A percentile compares a stretch with the other conserved stretches of the same genome.
Evolutionary conservation across 2,888 invertebrate genomes (phyloP).

Genomic region (Noctua comes): DNA sequence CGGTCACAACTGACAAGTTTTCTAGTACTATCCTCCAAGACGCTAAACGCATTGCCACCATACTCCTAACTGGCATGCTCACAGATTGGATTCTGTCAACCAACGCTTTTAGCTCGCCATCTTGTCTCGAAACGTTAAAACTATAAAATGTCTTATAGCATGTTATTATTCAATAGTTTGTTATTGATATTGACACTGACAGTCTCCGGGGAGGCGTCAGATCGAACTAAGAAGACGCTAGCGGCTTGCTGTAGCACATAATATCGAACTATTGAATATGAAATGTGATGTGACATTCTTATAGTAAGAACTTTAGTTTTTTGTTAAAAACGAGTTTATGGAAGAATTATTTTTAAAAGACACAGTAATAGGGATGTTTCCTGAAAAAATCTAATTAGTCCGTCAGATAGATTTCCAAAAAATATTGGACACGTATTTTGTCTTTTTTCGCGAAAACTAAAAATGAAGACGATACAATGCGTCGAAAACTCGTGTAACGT

Average conservation of each 20-base stretch:
- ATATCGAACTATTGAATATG: conserved; percentile 41
- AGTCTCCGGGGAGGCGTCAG: conserved; percentile 33
- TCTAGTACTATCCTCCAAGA: background rate
- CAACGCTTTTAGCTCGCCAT: conserved; percentile 74
- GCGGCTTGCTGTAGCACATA: conserved; percentile 21
- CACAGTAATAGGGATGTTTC: too few relatives aligned
- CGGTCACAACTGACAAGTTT: too few relatives aligned
- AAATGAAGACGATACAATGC: too few relatives aligned
- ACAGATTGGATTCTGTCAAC: conserved; percentile 81
- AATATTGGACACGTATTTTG: too few relatives aligned
- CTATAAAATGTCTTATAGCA: conserved; percentile 66
- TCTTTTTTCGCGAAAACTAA: too few relatives aligned
- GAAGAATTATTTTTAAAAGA: background rate
- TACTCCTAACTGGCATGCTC: conserved; percentile 69
- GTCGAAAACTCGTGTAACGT: too few relatives aligned
- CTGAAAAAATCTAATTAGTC: too few relatives aligned
- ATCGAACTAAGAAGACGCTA: conserved; percentile 10
- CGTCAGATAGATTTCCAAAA: too few relatives aligned
- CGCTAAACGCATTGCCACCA: conserved; percentile 55
- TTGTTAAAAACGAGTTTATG: background rate
- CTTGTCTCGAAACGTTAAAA: conserved; percentile 67
- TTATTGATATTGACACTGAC: conserved; percentile 46
- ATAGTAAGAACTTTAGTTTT: background rate
- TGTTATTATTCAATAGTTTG: conserved; percentile 53
- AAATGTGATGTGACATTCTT: conserved; percentile 27